Base-by-base conservation (phyloP, 1,140 invertebrate genomes). In the Melanaphis sacchari region DNA sequence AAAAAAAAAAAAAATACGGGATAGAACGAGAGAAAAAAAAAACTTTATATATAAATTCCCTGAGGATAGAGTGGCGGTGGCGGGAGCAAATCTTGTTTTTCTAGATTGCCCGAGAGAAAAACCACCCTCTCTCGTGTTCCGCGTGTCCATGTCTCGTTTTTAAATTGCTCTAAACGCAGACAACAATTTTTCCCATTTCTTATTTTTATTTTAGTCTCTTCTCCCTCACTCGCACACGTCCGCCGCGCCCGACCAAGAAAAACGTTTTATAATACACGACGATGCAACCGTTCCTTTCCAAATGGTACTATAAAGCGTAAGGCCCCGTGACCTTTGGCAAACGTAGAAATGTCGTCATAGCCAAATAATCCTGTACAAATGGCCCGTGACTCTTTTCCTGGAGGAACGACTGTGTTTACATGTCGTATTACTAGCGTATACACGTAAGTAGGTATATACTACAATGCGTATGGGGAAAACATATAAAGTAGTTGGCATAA, bases 101-200 rank as follows among this genome's bases (percentile, higher is more conserved):
- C 81, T 93, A 93, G 91, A 93, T 93, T 93, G 91, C 91, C 91
- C 46, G 91, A 54, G 66, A 54, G 81, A 54, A 85, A 52, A 85
- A 36, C n/a, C 59, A 76, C 46, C 91, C 31, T 38, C 91, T 49
- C 41, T 36, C 18, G 40, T 43, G 38, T 59, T 43, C 41, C 59
- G 90, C 90, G 81, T 52, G 91, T 85, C 91, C 76, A 82, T 54
- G 81, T 93, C 76, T 40, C 76, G 81, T 93, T 93, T 92, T 93
- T 93, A 93, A 93, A 93, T 93, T 93, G 91, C 91, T 85, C 91
- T 84, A 93, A 93, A 93, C 91, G 91, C 91, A 85, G 91, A 93
- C 91, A 93, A 93, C 91, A 84, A 93, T 93, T 93, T 93, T 84
- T 82, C 91, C 49, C 91, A 84, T 93, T 93, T 93, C 46, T 93